phyloP scores from a whole-genome alignment of 2,113 vertebrate species.

The Solenodon paradoxus region DNA sequence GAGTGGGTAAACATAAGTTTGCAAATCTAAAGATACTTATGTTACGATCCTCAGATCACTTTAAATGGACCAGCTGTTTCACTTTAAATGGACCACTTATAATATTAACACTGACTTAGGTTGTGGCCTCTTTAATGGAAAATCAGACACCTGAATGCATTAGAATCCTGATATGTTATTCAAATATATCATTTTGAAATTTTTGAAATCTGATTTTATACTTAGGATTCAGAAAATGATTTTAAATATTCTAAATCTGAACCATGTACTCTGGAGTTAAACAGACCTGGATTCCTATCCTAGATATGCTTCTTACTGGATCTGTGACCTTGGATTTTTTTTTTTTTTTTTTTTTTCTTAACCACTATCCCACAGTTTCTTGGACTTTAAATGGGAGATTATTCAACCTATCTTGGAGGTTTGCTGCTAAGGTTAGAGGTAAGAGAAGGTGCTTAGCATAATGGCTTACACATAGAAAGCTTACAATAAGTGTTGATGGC shows the following conservation, averaged over 20 bases:
- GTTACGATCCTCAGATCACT: not conserved
- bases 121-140: not conserved
- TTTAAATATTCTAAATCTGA: constrained; percentile 14
- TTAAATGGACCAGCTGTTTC: not conserved
- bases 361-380: not conserved
- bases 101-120: not conserved
- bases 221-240: not conserved
- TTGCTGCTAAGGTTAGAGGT: not conserved
- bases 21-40: not conserved
- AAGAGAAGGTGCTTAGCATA: not conserved
- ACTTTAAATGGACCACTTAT: not conserved
- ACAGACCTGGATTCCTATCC: not conserved
- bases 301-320: not conserved
- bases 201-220: not conserved
- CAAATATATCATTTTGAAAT: not conserved
- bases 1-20: not conserved
- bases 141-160: not conserved
- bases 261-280: not conserved
- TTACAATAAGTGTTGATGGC: not conserved
- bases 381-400: not conserved
- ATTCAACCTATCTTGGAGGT: not conserved
- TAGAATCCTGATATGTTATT: not conserved
- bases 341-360: not conserved
- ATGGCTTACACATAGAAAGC: not conserved
- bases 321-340: not conserved